Evolutionary conservation across 2,113 vertebrate species (phyloP).

Genomic region (Otocyon megalotis): DNA sequence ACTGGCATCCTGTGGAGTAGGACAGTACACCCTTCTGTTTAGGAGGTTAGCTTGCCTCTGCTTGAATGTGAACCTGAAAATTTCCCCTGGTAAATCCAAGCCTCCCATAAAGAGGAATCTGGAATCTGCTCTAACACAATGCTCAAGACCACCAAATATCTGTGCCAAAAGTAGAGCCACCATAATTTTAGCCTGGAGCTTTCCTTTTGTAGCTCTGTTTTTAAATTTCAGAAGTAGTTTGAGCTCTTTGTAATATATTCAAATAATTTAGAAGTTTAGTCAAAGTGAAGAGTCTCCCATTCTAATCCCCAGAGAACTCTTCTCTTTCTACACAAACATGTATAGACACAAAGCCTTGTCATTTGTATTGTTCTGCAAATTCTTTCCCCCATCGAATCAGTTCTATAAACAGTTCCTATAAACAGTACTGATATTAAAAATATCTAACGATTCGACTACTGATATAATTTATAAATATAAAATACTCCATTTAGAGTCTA

Average conservation of each 20-base stretch:
- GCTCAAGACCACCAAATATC: not conserved
- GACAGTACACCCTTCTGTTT: not conserved
- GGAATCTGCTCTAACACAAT: not conserved
- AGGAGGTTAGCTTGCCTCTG: not conserved
- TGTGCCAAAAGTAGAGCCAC: not conserved
- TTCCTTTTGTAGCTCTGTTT: not conserved
- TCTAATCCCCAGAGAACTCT: not conserved
- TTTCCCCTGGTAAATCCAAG: not conserved
- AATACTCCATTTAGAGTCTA: not conserved
- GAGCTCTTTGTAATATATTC: not conserved
- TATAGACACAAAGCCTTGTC: not conserved
- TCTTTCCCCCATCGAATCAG: not conserved
- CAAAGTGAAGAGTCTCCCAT: not conserved
- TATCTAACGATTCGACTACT: not conserved
- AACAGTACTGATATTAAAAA: not conserved
- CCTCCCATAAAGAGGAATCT: not conserved
- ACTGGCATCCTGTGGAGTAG: not conserved
- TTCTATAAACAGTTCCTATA: not conserved
- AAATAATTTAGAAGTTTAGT: slow-evolving; percentile 10
- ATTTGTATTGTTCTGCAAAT: not conserved
- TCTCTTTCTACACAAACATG: not conserved
- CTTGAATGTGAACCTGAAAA: not conserved
- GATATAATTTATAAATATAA: not conserved
- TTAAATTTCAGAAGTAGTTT: not conserved
- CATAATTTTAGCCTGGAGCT: not conserved